Conservation (phyloP, 2,797 vertebrate genomes). For the Coluber constrictor region DNA sequence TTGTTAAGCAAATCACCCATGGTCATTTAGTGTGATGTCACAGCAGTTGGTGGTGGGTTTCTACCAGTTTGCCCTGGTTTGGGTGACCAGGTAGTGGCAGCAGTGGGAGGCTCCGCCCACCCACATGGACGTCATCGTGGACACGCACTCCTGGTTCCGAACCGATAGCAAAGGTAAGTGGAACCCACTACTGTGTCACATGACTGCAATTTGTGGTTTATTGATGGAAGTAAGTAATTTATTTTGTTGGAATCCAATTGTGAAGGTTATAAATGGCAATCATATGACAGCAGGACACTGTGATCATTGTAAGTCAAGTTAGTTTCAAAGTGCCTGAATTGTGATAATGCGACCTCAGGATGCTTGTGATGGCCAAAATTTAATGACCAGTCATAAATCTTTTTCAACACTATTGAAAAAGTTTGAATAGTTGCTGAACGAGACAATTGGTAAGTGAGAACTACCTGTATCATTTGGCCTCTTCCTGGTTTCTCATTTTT, state of each 20-base stretch:
- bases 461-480: background rate
- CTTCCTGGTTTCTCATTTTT: background rate
- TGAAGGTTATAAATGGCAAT: background rate
- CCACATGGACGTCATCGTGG: too few species aligned
- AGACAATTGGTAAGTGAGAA: background rate
- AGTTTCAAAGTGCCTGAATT: background rate
- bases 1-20: background rate
- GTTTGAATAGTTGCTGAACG: background rate
- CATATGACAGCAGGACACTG: background rate
- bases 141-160: too few species aligned
- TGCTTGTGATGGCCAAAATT: background rate
- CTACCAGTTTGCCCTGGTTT: too few species aligned
- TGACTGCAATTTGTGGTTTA: background rate
- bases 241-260: background rate
- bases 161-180: too few species aligned
- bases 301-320: background rate
- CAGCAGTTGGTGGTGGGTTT: too few species aligned
- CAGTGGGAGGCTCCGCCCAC: too few species aligned
- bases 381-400: background rate
- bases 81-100: too few species aligned
- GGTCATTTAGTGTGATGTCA: background rate
- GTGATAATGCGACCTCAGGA: background rate
- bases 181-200: background rate
- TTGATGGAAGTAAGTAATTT: background rate
- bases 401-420: background rate